Percentiles rank a stretch among this genome's conserved stretches.
Evolutionary conservation across 2,113 vertebrate species (phyloP).

Genomic region (Pygoscelis antarcticus): DNA sequence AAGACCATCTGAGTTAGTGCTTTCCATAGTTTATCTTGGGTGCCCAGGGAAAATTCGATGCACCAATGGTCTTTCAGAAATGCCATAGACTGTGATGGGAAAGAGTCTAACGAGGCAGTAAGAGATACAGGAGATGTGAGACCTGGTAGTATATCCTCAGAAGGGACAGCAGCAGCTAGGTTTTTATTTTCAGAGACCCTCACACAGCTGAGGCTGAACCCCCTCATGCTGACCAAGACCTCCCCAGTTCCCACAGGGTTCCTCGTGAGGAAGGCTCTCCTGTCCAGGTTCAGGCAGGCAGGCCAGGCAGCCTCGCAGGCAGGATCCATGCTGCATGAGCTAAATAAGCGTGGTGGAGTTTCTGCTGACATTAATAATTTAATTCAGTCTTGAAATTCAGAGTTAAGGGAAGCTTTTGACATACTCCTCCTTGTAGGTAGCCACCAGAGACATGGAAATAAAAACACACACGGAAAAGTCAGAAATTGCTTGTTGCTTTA

Average conservation of each 20-base stretch:
- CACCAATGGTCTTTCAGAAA: neutral
- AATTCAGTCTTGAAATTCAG: neutral
- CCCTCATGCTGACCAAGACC: neutral
- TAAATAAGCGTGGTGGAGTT: neutral
- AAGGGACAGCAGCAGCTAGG: neutral
- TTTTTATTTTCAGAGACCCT: neutral
- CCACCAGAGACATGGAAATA: neutral
- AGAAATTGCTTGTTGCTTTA: constrained; percentile 12
- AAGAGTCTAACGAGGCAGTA: neutral
- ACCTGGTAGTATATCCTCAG: neutral
- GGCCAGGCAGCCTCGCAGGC: neutral
- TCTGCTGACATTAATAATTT: neutral
- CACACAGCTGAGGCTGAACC: neutral
- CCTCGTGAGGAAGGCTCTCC: neutral
- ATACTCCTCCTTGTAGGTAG: neutral
- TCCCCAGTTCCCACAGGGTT: neutral
- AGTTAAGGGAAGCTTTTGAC: neutral
- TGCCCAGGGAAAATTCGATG: neutral
- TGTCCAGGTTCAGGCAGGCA: neutral
- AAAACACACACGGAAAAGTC: neutral
- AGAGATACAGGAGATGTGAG: neutral
- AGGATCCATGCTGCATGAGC: neutral
- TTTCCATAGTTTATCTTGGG: neutral
- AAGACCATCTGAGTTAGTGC: neutral
- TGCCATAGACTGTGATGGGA: neutral